Evolutionary conservation across 2,888 invertebrate species (phyloP).

Genomic region (Bombylius discolor): DNA sequence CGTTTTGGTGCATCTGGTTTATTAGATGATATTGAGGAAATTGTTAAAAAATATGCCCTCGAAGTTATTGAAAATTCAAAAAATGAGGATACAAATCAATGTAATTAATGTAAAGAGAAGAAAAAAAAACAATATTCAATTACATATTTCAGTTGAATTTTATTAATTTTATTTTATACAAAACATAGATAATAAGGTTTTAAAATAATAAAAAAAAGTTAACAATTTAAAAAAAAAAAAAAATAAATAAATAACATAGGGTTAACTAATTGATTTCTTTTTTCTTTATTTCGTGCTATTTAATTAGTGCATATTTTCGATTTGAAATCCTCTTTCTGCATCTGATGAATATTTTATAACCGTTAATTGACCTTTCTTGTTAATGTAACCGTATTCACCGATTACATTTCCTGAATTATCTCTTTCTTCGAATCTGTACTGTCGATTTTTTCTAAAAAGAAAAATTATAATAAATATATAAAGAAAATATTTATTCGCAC

Average conservation of each 20-base stretch:
- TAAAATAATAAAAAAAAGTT: no score
- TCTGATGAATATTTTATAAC: slow-evolving; percentile 63
- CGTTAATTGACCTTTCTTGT: slow-evolving; percentile 59
- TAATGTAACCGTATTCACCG: slow-evolving; percentile 71
- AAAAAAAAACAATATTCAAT: no score
- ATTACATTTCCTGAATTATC: slow-evolving; percentile 61
- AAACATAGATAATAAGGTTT: no score
- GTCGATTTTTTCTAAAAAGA: slow-evolving; percentile 55
- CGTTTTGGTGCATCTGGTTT: slow-evolving; percentile 92
- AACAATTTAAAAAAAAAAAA: no score
- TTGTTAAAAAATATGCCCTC: not conserved
- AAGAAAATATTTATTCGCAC: not conserved
- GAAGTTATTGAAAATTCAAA: no score
- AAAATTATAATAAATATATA: slow-evolving; percentile 7
- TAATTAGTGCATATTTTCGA: slow-evolving; percentile 30
- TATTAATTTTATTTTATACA: no score
- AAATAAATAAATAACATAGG: no score
- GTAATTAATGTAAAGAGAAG: no score
- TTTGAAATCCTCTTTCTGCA: slow-evolving; percentile 56
- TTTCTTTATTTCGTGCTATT: no score
- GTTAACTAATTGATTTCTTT: no score
- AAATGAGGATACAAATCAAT: no score
- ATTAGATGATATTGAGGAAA: slow-evolving; percentile 59
- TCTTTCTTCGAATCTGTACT: slow-evolving; percentile 67
- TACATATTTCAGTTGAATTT: no score